Conservation (phyloP, 2,113 vertebrate species). For the Dicerorhinus sumatrensis region DNA sequence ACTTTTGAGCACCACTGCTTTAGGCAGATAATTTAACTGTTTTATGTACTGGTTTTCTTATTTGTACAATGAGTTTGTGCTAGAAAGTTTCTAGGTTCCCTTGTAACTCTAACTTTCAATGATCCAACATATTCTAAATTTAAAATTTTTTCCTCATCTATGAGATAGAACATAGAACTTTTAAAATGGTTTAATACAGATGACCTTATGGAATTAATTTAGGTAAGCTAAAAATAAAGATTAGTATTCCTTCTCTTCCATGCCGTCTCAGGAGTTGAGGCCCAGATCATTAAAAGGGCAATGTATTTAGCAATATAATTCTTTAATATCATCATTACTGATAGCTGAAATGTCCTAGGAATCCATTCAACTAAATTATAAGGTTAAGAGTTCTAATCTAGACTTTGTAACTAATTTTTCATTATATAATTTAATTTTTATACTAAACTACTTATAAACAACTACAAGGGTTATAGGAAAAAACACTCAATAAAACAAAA, state of each 20-base stretch:
- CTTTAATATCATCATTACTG: neutral
- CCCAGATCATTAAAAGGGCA: neutral
- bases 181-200: neutral
- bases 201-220: neutral
- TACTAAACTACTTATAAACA: conserved; percentile 14
- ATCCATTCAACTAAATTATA: neutral
- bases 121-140: neutral
- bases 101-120: neutral
- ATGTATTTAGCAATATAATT: neutral
- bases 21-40: neutral
- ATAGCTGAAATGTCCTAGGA: neutral
- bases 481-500: conserved; percentile 8
- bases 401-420: neutral
- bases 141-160: neutral
- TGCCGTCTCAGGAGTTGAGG: neutral
- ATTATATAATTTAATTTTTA: conserved; percentile 43
- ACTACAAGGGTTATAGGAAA: neutral
- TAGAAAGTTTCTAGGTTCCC: neutral
- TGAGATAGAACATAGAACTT: neutral
- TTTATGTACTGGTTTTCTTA: neutral
- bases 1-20: neutral
- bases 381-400: neutral
- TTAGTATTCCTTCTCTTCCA: neutral
- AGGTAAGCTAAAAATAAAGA: neutral
- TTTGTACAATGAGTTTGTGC: neutral